Percentiles rank a stretch among this genome's conserved stretches.
Evolutionary conservation across 2,113 vertebrate species (phyloP).

Genomic region (Corythaixoides concolor): DNA sequence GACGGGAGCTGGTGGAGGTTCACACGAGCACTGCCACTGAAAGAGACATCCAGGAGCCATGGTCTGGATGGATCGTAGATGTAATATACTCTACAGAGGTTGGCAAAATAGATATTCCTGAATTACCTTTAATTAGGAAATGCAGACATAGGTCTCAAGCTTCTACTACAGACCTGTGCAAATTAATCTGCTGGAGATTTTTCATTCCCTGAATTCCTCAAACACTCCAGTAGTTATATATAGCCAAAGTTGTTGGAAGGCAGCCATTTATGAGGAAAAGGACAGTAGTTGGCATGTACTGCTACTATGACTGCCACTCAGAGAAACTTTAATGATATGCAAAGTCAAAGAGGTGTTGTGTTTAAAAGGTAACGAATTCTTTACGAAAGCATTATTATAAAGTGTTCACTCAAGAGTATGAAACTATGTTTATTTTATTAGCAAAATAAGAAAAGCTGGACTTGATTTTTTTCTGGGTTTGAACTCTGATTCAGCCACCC

Average conservation of each 20-base stretch:
- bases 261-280: background rate
- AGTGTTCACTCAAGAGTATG: background rate
- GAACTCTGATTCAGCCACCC: background rate
- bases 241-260: slow-evolving; percentile 3
- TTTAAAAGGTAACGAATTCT: background rate
- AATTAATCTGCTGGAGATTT: background rate
- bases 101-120: background rate
- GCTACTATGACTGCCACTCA: background rate
- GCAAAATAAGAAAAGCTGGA: background rate
- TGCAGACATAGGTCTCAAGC: background rate
- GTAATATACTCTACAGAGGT: rapidly evolving
- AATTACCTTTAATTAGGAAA: background rate
- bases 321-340: background rate
- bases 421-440: background rate
- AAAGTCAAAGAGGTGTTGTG: background rate
- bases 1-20: background rate
- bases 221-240: background rate
- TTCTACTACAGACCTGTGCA: background rate
- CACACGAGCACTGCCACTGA: background rate
- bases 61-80: background rate
- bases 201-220: background rate
- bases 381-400: background rate
- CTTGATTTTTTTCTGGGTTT: background rate
- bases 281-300: background rate
- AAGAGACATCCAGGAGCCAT: background rate